Evolutionary conservation across 1,140 invertebrate genomes (phyloP).

Genomic region (Nasonia vitripennis): DNA sequence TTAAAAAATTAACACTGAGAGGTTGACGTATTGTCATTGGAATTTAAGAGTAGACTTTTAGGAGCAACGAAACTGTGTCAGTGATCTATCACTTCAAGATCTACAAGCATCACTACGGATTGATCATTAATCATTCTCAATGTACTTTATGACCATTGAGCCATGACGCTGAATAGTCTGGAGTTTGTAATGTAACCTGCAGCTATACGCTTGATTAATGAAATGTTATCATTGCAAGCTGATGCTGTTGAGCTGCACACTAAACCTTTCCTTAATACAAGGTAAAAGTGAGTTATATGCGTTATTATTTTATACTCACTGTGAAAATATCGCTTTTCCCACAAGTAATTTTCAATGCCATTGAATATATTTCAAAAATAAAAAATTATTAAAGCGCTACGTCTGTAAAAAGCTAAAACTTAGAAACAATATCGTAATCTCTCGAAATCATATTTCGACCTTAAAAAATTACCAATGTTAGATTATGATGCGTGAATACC

Average conservation of each 20-base stretch:
- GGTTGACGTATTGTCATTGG: conserved; percentile 22
- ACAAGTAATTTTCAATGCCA: not conserved
- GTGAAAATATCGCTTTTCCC: not conserved
- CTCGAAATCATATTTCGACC: too few relatives aligned
- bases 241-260: not conserved
- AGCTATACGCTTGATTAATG: not conserved
- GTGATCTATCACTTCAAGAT: conserved; percentile 4
- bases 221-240: not conserved
- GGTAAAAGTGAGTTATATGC: not conserved
- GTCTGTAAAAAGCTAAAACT: too few relatives aligned
- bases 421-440: too few relatives aligned
- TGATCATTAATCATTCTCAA: conserved; percentile 35
- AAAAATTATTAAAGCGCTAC: too few relatives aligned
- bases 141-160: conserved; percentile 12
- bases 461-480: too few relatives aligned
- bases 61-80: conserved; percentile 1
- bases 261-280: not conserved
- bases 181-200: not conserved
- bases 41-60: conserved; percentile 1
- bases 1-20: not conserved
- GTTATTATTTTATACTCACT: not conserved
- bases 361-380: too few relatives aligned
- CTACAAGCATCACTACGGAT: not conserved
- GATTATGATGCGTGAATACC: too few relatives aligned
- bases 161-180: not conserved